Percentiles rank a stretch among this genome's conserved stretches.
These are phyloP conservation scores for Ormyrus pomaceus DNA, from an alignment of 2,888 invertebrate species.

Conservation along the genomic window DNA sequence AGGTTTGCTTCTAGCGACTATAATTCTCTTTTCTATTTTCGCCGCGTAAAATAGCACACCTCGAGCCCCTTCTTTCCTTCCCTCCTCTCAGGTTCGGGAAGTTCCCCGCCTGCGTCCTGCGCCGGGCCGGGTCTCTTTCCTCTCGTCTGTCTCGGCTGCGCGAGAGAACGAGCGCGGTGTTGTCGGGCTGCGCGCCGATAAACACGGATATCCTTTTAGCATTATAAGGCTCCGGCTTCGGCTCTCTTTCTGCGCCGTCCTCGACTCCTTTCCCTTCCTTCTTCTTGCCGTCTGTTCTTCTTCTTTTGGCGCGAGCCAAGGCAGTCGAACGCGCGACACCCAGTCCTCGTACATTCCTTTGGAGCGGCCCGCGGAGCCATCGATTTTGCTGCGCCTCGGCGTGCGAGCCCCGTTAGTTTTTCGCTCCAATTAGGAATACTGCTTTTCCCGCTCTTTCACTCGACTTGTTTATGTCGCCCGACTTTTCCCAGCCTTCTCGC, in stretches of 20 bases:
- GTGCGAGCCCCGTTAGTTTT: slow-evolving; percentile 7
- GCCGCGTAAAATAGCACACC: neutral
- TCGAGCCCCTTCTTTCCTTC: slow-evolving; percentile 19
- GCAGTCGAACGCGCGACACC: neutral
- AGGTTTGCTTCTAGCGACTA: too few relatives aligned
- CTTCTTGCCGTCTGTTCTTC: neutral
- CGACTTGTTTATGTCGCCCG: slow-evolving; percentile 8
- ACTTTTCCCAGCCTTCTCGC: neutral
- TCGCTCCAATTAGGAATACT: slow-evolving; percentile 42
- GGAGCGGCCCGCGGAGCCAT: slow-evolving; percentile 13
- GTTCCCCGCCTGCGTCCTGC: slow-evolving; percentile 19
- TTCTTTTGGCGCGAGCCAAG: neutral
- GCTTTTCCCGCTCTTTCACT: neutral
- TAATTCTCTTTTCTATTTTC: too few relatives aligned
- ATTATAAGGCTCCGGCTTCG: slow-evolving; percentile 57
- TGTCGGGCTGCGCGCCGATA: slow-evolving; percentile 31
- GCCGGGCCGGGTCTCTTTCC: neutral
- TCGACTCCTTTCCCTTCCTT: slow-evolving; percentile 15
- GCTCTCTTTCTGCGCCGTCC: neutral
- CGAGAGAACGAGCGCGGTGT: neutral
- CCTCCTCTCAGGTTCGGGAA: neutral
- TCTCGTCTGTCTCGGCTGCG: neutral
- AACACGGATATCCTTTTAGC: slow-evolving; percentile 69
- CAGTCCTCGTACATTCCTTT: neutral
- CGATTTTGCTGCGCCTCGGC: slow-evolving; percentile 17